Evolutionary conservation across 2,113 vertebrate species (phyloP).

Genomic region (Suricata suricatta): DNA sequence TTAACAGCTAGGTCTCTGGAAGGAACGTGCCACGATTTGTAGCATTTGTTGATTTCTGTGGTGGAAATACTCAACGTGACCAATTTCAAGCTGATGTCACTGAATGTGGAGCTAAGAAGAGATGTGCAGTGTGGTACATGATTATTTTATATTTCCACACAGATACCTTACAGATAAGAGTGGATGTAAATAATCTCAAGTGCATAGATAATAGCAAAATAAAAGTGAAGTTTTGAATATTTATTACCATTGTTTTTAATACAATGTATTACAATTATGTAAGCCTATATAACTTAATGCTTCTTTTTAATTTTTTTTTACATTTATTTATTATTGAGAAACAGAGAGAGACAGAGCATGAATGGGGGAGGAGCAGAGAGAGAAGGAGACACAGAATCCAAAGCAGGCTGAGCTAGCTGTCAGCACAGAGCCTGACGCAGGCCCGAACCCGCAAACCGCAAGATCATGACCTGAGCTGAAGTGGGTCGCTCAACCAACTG

Average conservation of each 20-base stretch:
- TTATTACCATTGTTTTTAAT: background rate
- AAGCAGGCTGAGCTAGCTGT: no score
- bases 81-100: background rate
- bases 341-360: no score
- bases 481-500: no score
- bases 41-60: background rate
- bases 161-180: background rate
- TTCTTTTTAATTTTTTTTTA: no score
- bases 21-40: background rate
- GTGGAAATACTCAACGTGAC: background rate
- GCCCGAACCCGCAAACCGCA: no score
- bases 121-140: no score
- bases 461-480: no score
- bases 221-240: background rate
- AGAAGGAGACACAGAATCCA: no score
- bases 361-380: no score
- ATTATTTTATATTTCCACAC: background rate
- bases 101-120: background rate
- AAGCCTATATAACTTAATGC: background rate
- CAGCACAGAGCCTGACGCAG: no score
- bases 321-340: no score
- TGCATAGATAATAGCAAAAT: background rate
- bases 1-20: background rate
- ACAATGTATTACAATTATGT: background rate
- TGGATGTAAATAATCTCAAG: background rate